Conservation (phyloP, 2,113 vertebrate species). For the Perccottus glenii region DNA sequence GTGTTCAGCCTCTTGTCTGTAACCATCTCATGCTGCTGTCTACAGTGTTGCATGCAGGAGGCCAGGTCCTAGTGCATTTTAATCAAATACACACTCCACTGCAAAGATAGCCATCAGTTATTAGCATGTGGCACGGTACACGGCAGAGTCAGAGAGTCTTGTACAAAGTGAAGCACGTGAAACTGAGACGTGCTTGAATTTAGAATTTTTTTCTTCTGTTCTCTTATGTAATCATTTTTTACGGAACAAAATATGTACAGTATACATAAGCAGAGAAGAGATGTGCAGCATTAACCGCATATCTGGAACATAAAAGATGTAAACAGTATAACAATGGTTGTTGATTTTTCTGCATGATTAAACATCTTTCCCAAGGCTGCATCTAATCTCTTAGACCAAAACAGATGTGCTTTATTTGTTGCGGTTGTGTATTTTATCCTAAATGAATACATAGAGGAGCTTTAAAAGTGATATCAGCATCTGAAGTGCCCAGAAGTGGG, state of each 20-base stretch:
- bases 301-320: constrained; percentile 28
- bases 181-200: constrained; percentile 21
- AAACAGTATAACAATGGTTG: constrained; percentile 31
- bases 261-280: background rate
- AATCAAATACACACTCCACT: constrained; percentile 60
- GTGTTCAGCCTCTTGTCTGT: constrained; percentile 36
- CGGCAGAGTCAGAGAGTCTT: constrained; percentile 28
- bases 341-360: constrained; percentile 58
- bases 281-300: too few relatives aligned
- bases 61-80: constrained; percentile 33
- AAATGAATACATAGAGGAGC: constrained; percentile 33
- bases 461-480: constrained; percentile 31
- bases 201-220: constrained; percentile 4
- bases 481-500: constrained; percentile 20
- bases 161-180: constrained; percentile 21
- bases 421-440: constrained; percentile 19
- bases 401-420: constrained; percentile 59
- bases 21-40: constrained; percentile 37
- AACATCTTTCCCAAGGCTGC: constrained; percentile 22
- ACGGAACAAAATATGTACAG: too few relatives aligned
- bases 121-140: constrained; percentile 44
- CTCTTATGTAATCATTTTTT: constrained; percentile 16
- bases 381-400: constrained; percentile 45
- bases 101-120: constrained; percentile 60
- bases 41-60: constrained; percentile 26